These are phyloP conservation scores for Rhipidura dahli DNA, from an alignment of 2,113 vertebrate genomes.

Conservation along the genomic window DNA sequence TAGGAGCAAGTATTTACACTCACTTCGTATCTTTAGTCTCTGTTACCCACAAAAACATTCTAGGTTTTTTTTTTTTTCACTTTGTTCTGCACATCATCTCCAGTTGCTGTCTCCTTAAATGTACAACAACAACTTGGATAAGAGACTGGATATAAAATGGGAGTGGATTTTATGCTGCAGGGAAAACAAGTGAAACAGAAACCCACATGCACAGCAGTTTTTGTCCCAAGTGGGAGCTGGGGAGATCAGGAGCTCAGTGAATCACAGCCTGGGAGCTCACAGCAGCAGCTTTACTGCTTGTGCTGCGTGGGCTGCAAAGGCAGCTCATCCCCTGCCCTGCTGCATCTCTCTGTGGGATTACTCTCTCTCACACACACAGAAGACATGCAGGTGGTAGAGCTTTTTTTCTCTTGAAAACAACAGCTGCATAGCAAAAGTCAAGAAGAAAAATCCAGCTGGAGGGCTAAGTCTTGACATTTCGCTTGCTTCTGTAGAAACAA, in stretches of 20 bases:
- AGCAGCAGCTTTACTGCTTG: background rate
- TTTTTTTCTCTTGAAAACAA: background rate
- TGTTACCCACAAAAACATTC: background rate
- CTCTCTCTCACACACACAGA: background rate
- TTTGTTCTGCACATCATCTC: background rate
- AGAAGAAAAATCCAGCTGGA: background rate
- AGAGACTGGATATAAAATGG: background rate
- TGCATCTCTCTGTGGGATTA: background rate
- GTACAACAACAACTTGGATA: background rate
- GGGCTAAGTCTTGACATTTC: background rate
- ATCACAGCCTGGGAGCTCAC: background rate
- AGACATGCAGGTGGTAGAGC: background rate
- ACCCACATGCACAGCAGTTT: background rate
- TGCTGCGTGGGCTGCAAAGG: background rate
- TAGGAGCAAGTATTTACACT: background rate
- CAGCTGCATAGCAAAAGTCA: background rate
- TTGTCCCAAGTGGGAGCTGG: background rate
- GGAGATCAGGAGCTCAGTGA: background rate
- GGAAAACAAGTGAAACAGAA: background rate
- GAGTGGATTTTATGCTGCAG: accelerated
- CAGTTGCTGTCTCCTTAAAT: background rate
- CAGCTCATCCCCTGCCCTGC: background rate
- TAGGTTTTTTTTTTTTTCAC: accelerated
- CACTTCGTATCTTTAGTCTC: background rate
- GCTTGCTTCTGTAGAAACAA: background rate